A percentile compares a stretch with the other conserved stretches of the same genome.
Conservation (phyloP, 1,140 invertebrate species). For the Drosophila fuyamai region DNA sequence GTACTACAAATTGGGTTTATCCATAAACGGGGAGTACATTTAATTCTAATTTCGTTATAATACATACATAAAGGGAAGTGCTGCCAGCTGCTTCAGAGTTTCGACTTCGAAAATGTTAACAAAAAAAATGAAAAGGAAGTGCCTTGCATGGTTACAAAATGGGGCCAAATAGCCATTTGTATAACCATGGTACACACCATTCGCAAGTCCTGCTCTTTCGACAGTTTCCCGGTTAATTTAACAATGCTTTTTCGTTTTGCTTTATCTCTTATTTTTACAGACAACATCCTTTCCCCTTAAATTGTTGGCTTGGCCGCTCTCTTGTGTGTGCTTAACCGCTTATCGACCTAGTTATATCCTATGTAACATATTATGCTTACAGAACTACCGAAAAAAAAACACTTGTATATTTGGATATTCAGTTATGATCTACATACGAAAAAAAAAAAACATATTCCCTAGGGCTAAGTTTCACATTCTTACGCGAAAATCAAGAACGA, state of each 20-base stretch:
- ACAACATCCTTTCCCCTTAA: conserved; percentile 28
- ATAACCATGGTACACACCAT: not conserved
- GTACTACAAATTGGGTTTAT: conserved; percentile 17
- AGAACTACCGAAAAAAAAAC: conserved; percentile 46
- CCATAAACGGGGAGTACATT: conserved; percentile 6
- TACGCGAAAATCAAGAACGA: conserved; percentile 1
- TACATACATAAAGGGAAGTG: conserved; percentile 64
- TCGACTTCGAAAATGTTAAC: not conserved
- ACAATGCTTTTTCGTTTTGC: conserved; percentile 7
- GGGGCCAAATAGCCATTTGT: not conserved
- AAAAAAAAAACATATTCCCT: conserved; percentile 47
- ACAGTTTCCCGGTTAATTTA: not conserved
- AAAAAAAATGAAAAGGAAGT: not conserved
- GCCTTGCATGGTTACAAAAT: not conserved
- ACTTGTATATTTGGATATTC: conserved; percentile 66
- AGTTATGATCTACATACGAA: conserved; percentile 17
- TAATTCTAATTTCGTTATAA: conserved; percentile 22
- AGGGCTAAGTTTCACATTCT: conserved; percentile 35
- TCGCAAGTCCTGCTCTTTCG: not conserved
- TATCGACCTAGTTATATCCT: conserved; percentile 21
- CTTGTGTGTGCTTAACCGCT: conserved; percentile 11
- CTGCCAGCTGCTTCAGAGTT: conserved; percentile 38
- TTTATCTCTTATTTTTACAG: conserved; percentile 37
- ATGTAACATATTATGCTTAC: conserved; percentile 50
- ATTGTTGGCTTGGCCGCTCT: conserved; percentile 63